Evolutionary conservation across 2,113 vertebrate genomes (phyloP), one percentile per base, ranked within the genome.

Genomic region (Prionailurus bengalensis): DNA sequence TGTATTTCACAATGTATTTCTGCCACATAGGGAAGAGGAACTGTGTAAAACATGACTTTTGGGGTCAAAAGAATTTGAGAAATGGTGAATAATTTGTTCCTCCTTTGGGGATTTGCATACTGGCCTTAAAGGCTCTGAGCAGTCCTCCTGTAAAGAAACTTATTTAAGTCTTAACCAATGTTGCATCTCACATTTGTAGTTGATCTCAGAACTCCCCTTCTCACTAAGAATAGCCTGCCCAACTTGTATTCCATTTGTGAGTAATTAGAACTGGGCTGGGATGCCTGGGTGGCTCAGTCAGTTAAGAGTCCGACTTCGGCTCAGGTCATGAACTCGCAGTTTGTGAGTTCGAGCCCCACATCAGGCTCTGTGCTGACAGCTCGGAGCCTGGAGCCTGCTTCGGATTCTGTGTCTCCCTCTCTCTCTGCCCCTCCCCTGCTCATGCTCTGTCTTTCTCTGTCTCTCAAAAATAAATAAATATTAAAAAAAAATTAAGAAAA

Each of bases 21-120:
- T 45, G 5, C 42, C 80, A 92, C 33, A 14, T 53, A 42, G 48
- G 48, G 25, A 53, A 95, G 27, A 36, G 68, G 10, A 91, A 89
- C n/a, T 85, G 66, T 42, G 55, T 91, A 83, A 93, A 85, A 29
- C 15, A 66, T 36, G 15, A 79, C 23, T 91, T 94, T 91, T 61
- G 27, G 31, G 23, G 25, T 27, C 31, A 84, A 91, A 71, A 5
- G 7, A 86, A 45, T 81, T 55, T 78, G 66, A 89, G 65, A 81
- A 89, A 86, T 61, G n/a, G 48, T 92, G 39, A 33, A 31, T 92
- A 48, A 51, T 86, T 53, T 61, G 61, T 73, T 92, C 27, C n/a
- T 78, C 5, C 91, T 10, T 68, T 3, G 3, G 89, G 88, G 91
- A 70, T 51, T 65, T 81, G 73, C 25, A 71, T 73, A 31, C 23